A percentile compares a stretch with the other conserved stretches of the same genome.
These are phyloP conservation scores for Sericinus montela DNA, from an alignment of 2,888 invertebrate species.

Conservation along the genomic window DNA sequence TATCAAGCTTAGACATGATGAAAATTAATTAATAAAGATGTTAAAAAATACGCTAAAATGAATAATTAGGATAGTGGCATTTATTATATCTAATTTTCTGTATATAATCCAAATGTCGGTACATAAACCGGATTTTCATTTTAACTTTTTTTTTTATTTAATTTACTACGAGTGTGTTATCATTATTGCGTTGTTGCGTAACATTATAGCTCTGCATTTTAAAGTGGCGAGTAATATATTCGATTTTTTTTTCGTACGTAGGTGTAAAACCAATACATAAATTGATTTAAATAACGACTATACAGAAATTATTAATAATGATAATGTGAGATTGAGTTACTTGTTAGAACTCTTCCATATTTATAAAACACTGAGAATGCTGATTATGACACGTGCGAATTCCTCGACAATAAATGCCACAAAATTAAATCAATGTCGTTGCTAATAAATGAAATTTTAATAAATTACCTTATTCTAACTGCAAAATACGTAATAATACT, in stretches of 20 bases:
- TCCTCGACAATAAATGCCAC: slow-evolving; percentile 32
- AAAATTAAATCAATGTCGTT: slow-evolving; percentile 36
- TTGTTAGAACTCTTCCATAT: slow-evolving; percentile 26
- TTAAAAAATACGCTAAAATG: no score
- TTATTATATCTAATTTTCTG: no score
- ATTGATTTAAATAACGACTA: not conserved
- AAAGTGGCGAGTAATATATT: no score
- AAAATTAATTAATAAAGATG: no score
- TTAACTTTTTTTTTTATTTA: no score
- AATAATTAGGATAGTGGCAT: no score
- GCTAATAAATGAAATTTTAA: slow-evolving; percentile 37
- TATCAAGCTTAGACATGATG: no score
- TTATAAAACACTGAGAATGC: slow-evolving; percentile 30
- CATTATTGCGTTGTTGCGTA: no score
- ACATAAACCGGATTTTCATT: no score
- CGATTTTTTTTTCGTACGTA: slow-evolving; percentile 28
- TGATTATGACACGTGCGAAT: slow-evolving; percentile 45
- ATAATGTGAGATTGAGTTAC: not conserved
- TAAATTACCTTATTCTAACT: slow-evolving; percentile 37
- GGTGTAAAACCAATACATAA: slow-evolving; percentile 10
- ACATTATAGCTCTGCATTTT: no score
- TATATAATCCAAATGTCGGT: no score
- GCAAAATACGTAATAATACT: slow-evolving; percentile 22
- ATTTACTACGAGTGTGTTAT: no score
- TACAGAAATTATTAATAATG: slow-evolving; percentile 13